Base-by-base conservation (phyloP, 2,888 invertebrate genomes). In the Ophraella communa region DNA sequence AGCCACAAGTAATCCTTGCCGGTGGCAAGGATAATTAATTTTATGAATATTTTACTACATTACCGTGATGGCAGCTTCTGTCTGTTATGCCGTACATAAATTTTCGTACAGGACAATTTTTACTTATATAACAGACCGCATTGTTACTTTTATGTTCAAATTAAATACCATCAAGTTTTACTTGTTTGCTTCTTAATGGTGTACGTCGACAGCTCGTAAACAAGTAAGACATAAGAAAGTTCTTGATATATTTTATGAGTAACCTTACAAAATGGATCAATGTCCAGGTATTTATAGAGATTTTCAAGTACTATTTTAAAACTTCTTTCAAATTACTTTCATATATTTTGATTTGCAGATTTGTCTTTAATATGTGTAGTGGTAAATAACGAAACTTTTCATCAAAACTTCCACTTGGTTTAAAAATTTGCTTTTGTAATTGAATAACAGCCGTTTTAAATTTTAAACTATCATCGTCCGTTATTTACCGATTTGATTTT, bases 11-110 rank as follows among this genome's bases (percentile, higher is more conserved):
- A 17, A 51, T 51, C 27, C 49, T 7, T 27, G 10, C 3, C 1
- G 17, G 7, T 27, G 5, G 14, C 3, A 24, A 51, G 27, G 17
- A 51, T 27, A 17, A 51, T 51, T 27, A 24, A 51, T 51, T 27
- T 27, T 17, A 51, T 51, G 24, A 51, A 51, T 51, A 51, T 27
- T 51, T 8, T 30, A 51, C 27, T 51, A 27, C 27, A 51, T 27
- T 51, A 27, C 27, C 7, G 10, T 17, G 17, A 27, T 51, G 49
- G 17, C 49, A 27, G 49, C 17, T 51, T 51, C 14, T 51, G 27
- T 27, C 49, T 51, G 49, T 51, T 51, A 51, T 51, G 17, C 24
- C 27, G 4, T 24, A 51, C 17, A 51, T 51, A 51, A 51, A 51
- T 51, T 8, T 17, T 27, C 14, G 24, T 14, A 14, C 14, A 10